These are phyloP conservation scores for Catagonus wagneri DNA, from an alignment of 2,113 vertebrate species.

Conservation along the genomic window DNA sequence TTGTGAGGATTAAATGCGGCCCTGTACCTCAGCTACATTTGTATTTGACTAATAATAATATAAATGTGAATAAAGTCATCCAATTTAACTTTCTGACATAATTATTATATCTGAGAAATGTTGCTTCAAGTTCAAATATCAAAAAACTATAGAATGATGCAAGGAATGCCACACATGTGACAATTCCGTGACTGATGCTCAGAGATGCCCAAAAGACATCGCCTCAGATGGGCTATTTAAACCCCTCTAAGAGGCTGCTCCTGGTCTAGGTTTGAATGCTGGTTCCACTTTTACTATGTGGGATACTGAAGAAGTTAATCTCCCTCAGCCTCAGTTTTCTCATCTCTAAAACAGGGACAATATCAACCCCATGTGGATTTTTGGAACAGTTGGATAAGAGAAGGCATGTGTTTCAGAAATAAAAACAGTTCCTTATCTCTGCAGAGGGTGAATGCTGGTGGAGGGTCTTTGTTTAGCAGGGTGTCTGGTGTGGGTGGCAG, in stretches of 20 bases:
- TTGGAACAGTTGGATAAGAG: neutral
- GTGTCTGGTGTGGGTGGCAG: neutral
- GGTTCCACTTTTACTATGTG: neutral
- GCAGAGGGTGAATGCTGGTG: neutral
- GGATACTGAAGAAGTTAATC: neutral
- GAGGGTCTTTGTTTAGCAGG: neutral
- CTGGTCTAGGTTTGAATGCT: neutral
- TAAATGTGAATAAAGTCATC: neutral
- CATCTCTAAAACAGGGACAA: conserved; percentile 32
- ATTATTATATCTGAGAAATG: neutral
- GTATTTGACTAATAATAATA: neutral
- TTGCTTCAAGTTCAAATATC: conserved; percentile 29
- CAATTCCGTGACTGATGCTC: neutral
- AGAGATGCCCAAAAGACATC: neutral
- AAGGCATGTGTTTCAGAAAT: neutral
- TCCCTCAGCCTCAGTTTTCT: neutral
- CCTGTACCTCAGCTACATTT: neutral
- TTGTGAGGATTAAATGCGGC: neutral
- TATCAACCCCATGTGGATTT: neutral
- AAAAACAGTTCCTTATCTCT: neutral
- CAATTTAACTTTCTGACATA: conserved; percentile 53
- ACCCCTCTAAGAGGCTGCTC: neutral
- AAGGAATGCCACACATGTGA: neutral
- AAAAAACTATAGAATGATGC: neutral
- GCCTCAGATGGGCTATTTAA: neutral